Base-by-base conservation (phyloP, 2,888 invertebrate species). In the Mylabris sibirica region DNA sequence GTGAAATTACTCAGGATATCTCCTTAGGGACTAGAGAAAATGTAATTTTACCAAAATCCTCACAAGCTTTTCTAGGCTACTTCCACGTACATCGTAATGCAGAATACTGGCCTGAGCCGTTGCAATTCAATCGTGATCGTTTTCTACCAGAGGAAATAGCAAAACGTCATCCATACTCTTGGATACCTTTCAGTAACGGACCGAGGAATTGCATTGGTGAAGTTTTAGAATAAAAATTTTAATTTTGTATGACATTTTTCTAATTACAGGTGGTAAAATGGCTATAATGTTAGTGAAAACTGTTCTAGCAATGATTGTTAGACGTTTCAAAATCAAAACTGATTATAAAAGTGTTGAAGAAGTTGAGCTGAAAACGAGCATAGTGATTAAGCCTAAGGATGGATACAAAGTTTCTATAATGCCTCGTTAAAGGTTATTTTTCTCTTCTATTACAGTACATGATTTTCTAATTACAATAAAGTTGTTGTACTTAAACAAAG, bases 91-190 rank as follows among this genome's bases (percentile, higher is more conserved):
- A 79, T 81, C 66, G 82, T 85, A 87, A 89, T 53, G 84, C 86
- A 69, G 80, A 81, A 67, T 83, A 87, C 65, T 91, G 88, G 87
- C 88, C 88, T 0, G 86, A 90, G 69, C 89, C 89, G 0, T 85
- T 88, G 62, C 80, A 78, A 64, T 91, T 90, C 80, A 83, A 88
- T 72, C 90, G 90, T 0, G 89, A 90, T 75, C 80, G 90, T 66
- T 90, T 90, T 78, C 78, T 87, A 35, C 87, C 88, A 0, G 88
- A 90, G 75, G 83, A 85, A 74, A 82, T 80, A 22, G 79, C 79
- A 1, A 77, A 82, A 35, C 79, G 87, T 64, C 87, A 87, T 74
- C 86, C 87, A 1, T 87, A 86, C 68, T 81, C 87, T 11, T 87
- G 78, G 75, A 80, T 88, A 73, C 86, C 87, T 0, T 88, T 88